Base-by-base conservation (phyloP, 2,113 vertebrate species). In the Thryonomys swinderianus region DNA sequence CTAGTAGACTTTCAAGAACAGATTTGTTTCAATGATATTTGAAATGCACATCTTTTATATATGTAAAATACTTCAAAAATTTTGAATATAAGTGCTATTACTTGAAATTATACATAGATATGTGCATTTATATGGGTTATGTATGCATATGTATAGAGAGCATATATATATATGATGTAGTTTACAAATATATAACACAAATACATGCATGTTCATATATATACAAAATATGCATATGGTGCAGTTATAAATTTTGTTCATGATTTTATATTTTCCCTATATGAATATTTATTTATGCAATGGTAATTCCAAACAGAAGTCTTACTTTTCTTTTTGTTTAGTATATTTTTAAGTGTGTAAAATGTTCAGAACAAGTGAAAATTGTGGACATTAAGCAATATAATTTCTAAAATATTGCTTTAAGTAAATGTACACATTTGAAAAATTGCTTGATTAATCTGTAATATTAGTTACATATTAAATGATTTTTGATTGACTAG, bases 401-500 rank as follows among this genome's bases (percentile, higher is more conserved):
- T 61, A 57, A 53, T 95, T 85, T 95, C 34, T 59, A 23, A 40
- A 67, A 8, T 93, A 61, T 88, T 96, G 23, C 78, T 83, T 40
- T 80, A 67, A 82, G 10, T 90, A 92, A 94, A 59, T 5, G 34
- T 93, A n/a, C 4, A 59, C 48, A 40, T 93, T 94, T 93, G 84
- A n/a, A 80, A 84, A 69, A 71, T 42, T 5, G 10, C 48, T 51
- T 51, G 48, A 51, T 51, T 51, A 5, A 51, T 51, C 48, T 7
- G 48, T 51, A 51, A 64, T 85, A 64, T 85, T 73, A 48, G 34
- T 85, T 87, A 64, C 8, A 9, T 66, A 61, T 40, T 27, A 59
- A 95, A 48, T 93, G 57, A 83, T 81, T 91, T 93, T 86, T 13
- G 23, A 90, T 76, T 85, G 53, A 55, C 25, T 93, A 90, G 40